phyloP scores from a whole-genome alignment of 2,888 invertebrate species.

The Rhagium mordax region DNA sequence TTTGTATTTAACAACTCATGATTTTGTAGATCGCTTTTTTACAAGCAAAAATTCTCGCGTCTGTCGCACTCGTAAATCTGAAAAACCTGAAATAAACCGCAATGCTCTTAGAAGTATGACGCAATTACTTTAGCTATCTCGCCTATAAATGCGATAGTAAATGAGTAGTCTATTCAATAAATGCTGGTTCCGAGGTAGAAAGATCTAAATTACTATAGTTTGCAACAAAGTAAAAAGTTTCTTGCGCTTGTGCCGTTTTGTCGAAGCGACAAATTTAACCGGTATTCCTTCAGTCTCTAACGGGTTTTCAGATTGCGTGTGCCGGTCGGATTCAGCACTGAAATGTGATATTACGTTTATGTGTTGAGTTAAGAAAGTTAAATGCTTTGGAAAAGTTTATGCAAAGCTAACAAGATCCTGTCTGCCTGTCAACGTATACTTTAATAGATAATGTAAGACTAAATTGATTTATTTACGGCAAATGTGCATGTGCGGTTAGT shows the following conservation, averaged over 20 bases:
- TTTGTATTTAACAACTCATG: no score
- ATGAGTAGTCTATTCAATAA: conserved; percentile 35
- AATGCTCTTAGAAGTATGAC: conserved; percentile 6
- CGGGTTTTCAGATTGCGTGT: conserved; percentile 30
- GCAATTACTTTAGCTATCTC: conserved; percentile 27
- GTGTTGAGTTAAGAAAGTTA: conserved; percentile 12
- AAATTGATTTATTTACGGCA: background rate
- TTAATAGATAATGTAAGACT: background rate
- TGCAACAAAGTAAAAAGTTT: conserved; percentile 43
- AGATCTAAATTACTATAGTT: conserved; percentile 43
- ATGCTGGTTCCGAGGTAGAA: conserved; percentile 19
- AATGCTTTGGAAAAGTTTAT: conserved; percentile 1
- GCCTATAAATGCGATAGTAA: conserved; percentile 33
- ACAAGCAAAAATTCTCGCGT: background rate
- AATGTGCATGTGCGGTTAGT: background rate
- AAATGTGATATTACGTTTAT: conserved; percentile 22
- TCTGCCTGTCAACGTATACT: background rate
- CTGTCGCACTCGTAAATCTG: background rate
- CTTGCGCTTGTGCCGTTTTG: conserved; percentile 45
- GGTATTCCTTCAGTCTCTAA: conserved; percentile 33
- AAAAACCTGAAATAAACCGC: conserved; percentile 16
- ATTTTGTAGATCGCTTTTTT: background rate
- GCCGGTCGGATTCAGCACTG: conserved; percentile 20
- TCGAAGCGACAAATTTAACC: conserved; percentile 28
- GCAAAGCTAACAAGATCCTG: background rate